phyloP scores from a whole-genome alignment of 2,888 invertebrate genomes.

The Arenicola marina region DNA sequence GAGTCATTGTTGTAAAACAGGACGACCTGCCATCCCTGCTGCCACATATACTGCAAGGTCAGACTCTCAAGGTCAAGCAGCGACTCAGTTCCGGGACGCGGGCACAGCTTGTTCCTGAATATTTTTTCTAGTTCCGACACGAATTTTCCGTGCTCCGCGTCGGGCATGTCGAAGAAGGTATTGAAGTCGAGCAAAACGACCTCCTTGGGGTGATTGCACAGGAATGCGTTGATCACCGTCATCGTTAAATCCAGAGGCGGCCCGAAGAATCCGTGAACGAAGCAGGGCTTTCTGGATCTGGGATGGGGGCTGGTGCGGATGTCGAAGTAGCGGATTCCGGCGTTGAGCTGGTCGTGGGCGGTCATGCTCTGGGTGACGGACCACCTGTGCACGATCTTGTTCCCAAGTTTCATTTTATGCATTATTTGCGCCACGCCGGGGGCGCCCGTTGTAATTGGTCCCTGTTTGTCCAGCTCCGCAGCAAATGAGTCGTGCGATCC shows the following conservation, averaged over 20 bases:
- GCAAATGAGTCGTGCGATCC: constrained; percentile 88
- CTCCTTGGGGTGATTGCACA: constrained; percentile 74
- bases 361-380: constrained; percentile 75
- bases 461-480: constrained; percentile 71
- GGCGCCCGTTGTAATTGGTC: constrained; percentile 78
- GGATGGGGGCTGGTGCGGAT: constrained; percentile 73
- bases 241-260: constrained; percentile 71
- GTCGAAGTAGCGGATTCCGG: constrained; percentile 84
- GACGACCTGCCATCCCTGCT: constrained; percentile 64
- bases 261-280: constrained; percentile 82
- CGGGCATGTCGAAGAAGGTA: constrained; percentile 78
- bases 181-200: constrained; percentile 81
- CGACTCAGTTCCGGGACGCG: too few relatives aligned
- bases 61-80: constrained; percentile 66
- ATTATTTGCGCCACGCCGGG: constrained; percentile 69
- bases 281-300: constrained; percentile 67
- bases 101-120: constrained; percentile 70
- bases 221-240: constrained; percentile 70
- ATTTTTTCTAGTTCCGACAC: constrained; percentile 67
- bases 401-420: constrained; percentile 63
- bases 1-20: constrained; percentile 55
- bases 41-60: constrained; percentile 67
- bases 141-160: constrained; percentile 70
- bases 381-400: constrained; percentile 77
- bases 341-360: constrained; percentile 74